These are phyloP conservation scores for Amia ocellicauda DNA, from an alignment of 2,113 vertebrate genomes.

Conservation along the genomic window DNA sequence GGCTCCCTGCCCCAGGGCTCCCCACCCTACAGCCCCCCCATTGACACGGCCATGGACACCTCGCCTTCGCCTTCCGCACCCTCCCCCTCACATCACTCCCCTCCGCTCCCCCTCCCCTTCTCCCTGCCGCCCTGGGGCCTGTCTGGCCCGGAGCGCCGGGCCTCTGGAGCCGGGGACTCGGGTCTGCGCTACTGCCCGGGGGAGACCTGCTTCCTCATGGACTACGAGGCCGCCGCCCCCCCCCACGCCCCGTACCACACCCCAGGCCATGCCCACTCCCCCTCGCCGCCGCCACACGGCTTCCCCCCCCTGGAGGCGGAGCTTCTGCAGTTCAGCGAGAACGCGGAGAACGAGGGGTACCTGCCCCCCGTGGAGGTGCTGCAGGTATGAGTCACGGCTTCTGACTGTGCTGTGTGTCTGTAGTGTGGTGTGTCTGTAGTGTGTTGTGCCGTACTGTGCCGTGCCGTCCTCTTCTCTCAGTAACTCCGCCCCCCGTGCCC, in stretches of 20 bases:
- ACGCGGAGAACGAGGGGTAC: slow-evolving; percentile 64
- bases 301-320: slow-evolving; percentile 43
- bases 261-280: background rate
- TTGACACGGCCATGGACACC: slow-evolving; percentile 45
- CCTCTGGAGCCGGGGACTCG: slow-evolving; percentile 2
- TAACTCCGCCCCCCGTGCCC: slow-evolving; percentile 8
- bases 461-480: too few relatives aligned
- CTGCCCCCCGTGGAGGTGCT: slow-evolving; percentile 63
- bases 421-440: too few relatives aligned
- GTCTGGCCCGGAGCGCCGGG: slow-evolving; percentile 10
- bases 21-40: slow-evolving; percentile 47
- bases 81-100: slow-evolving; percentile 48
- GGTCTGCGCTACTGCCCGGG: slow-evolving; percentile 23
- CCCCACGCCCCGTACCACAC: background rate
- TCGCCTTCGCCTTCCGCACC: slow-evolving; percentile 50
- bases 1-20: slow-evolving; percentile 63
- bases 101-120: slow-evolving; percentile 35
- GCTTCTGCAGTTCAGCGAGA: slow-evolving; percentile 61
- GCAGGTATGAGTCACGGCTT: slow-evolving; percentile 62
- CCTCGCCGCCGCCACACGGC: background rate
- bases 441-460: too few relatives aligned
- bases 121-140: slow-evolving; percentile 1
- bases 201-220: slow-evolving; percentile 59
- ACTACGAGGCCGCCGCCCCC: slow-evolving; percentile 47
- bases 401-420: too few relatives aligned